These are phyloP conservation scores for Drosophila pandora DNA, from an alignment of 1,140 invertebrate genomes.

Conservation along the genomic window DNA sequence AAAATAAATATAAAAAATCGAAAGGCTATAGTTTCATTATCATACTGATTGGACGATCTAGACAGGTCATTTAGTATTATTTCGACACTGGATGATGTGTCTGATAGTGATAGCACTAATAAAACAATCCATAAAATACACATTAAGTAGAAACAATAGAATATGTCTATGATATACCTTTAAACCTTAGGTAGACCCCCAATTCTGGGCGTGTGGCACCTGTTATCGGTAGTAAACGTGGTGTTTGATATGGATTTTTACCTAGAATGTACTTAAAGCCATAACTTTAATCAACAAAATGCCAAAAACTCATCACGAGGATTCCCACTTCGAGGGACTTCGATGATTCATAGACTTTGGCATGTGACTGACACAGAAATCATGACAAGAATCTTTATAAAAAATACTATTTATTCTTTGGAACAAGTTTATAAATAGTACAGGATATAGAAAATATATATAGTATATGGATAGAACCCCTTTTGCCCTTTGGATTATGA, in stretches of 20 bases:
- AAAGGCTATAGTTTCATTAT: background rate
- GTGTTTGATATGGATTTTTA: slow-evolving; percentile 16
- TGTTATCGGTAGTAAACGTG: background rate
- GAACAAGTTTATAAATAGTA: no score
- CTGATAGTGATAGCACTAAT: background rate
- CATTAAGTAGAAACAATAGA: background rate
- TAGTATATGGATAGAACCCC: background rate
- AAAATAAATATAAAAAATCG: background rate
- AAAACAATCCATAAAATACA: no score
- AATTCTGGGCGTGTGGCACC: no score
- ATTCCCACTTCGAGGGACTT: background rate
- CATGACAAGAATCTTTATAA: no score
- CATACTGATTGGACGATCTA: background rate
- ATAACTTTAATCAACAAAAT: slow-evolving; percentile 5
- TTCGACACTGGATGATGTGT: background rate
- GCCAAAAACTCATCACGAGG: slow-evolving; percentile 16
- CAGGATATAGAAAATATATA: no score
- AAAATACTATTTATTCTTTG: no score
- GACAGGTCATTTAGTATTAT: background rate
- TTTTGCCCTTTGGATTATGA: background rate
- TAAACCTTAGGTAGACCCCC: no score
- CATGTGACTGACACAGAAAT: slow-evolving; percentile 30
- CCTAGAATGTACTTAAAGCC: slow-evolving; percentile 23
- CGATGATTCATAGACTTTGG: slow-evolving; percentile 19
- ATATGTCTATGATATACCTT: background rate